Evolutionary conservation across 2,797 vertebrate genomes (phyloP), one percentile per base, ranked within the genome.

Genomic region (Melanotaenia pygmaea): DNA sequence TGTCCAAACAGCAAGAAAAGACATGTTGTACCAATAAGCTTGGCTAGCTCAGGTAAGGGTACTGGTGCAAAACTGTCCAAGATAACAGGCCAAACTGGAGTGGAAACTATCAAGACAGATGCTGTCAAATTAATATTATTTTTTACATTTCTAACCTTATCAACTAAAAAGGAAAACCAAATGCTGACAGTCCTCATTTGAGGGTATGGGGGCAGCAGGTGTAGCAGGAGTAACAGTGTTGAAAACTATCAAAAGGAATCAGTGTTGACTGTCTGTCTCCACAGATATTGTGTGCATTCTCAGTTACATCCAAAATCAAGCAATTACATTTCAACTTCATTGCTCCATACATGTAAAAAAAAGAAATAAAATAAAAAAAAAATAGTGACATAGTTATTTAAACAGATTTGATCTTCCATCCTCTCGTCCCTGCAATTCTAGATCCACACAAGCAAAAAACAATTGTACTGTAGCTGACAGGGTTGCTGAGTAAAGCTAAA

Each of bases 401-500:
- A 20, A 59, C 10, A 20, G 24, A 11, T 3, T 34, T 43, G 16
- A 56, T 43, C 7, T 16, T 63, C 32, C 16, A 3, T 37, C 24
- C 2, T 2, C 14, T 9, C 37, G 38, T 6, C 37, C 26, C 9
- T 18, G 18, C 22, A 32, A 38, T 20, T 69, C 43, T 18, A 63
- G 20, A 56, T 34, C 56, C 28, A 47, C 45, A 64, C 9, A 68
- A 9, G 28, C 34, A 28, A 32, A 26, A 59, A 53, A 57, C 37
- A 32, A 1, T 50, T 56, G 22, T 59, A 22, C 50, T 59, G 28
- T 2, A 22, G 73, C 66, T 80, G 51, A 82, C 61, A 73, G 59
- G 53, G 26, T 56, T 84, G 82, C 82, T 90, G 84, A 89, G 73
- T 72, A 79, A 77, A 51, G 59, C 61, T 67, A 24, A 9, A 11